Evolutionary conservation across 2,797 vertebrate genomes (phyloP).

Genomic region (Hippoglossus hippoglossus): DNA sequence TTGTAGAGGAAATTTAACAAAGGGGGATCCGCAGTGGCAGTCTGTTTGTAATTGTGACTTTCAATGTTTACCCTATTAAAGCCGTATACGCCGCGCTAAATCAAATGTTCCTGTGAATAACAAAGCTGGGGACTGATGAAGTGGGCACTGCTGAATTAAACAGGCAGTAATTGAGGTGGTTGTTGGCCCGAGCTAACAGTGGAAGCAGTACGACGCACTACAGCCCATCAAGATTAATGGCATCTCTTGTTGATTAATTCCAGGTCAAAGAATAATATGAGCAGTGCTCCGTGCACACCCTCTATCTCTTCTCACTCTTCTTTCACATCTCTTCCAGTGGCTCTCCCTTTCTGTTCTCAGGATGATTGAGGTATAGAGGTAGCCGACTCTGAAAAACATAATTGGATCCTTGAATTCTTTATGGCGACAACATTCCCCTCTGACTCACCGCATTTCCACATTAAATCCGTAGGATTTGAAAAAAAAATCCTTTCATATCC

Average conservation of each 20-base stretch:
- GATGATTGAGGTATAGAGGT: conserved; percentile 54
- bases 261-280: conserved; percentile 49
- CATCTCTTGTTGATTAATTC: conserved; percentile 50
- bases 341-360: conserved; percentile 10
- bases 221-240: conserved; percentile 51
- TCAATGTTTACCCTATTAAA: conserved; percentile 68
- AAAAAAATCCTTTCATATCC: conserved; percentile 31
- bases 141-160: conserved; percentile 46
- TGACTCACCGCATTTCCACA: conserved; percentile 41
- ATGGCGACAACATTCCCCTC: conserved; percentile 48
- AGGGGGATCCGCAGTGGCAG: conserved; percentile 21
- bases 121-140: conserved; percentile 41
- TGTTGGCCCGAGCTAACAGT: conserved; percentile 40
- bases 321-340: conserved; percentile 1
- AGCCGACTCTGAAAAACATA: conserved; percentile 55
- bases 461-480: conserved; percentile 33
- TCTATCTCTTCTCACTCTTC: conserved; percentile 13
- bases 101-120: conserved; percentile 60
- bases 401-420: conserved; percentile 71
- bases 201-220: conserved; percentile 13
- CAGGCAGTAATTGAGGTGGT: conserved; percentile 52
- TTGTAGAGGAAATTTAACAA: conserved; percentile 43
- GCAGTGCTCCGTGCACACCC: conserved; percentile 3
- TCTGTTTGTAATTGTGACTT: conserved; percentile 60
- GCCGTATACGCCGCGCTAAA: conserved; percentile 45